Conservation (phyloP, 2,113 vertebrate genomes). For the Eleginops maclovinus region DNA sequence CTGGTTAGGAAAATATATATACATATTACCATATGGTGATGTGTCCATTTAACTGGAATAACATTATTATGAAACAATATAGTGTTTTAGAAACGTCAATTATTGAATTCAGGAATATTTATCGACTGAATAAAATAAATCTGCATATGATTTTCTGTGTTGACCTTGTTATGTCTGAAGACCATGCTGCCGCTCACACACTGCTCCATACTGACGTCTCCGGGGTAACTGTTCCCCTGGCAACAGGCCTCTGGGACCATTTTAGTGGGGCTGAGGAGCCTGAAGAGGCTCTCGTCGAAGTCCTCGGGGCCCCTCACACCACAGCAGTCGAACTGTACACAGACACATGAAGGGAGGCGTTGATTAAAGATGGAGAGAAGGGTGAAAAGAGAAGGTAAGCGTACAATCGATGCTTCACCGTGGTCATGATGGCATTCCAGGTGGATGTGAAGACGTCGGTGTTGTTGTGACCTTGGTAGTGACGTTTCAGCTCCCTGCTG, state of each 20-base stretch:
- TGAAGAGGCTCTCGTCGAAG: conserved; percentile 86
- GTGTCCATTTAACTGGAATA: neutral
- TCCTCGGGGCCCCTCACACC: conserved; percentile 92
- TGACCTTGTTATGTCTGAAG: conserved; percentile 91
- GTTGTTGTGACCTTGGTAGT: conserved; percentile 90
- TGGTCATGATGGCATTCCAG: conserved; percentile 96
- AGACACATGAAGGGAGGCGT: neutral
- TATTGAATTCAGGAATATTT: neutral
- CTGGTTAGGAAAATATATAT: too few species aligned
- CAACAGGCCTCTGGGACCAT: conserved; percentile 90
- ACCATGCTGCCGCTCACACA: conserved; percentile 84
- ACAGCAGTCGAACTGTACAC: conserved; percentile 91
- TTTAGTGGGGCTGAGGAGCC: conserved; percentile 69
- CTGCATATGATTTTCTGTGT: neutral
- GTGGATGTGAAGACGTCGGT: conserved; percentile 90
- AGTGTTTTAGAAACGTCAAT: neutral
- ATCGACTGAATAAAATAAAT: neutral
- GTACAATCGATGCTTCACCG: conserved; percentile 75
- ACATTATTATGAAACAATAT: neutral
- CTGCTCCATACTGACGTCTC: conserved; percentile 80
- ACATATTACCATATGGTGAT: neutral
- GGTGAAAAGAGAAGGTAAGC: neutral
- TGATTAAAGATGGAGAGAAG: too few species aligned
- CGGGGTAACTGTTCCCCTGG: conserved; percentile 82
- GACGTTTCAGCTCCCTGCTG: conserved; percentile 90